Evolutionary conservation across 2,888 invertebrate genomes (phyloP).

Genomic region (Eudemis profundana): DNA sequence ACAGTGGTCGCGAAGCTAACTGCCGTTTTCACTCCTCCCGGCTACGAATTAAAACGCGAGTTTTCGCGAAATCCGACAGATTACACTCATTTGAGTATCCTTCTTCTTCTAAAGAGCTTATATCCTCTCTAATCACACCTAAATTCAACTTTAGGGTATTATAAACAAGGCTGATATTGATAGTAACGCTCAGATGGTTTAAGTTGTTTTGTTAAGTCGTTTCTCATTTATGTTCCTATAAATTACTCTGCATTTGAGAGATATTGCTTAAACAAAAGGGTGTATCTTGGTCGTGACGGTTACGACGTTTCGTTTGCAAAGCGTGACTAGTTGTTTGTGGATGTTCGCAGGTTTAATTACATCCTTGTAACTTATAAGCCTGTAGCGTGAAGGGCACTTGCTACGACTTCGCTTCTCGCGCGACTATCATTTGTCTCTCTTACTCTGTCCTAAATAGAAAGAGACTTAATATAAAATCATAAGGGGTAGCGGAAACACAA

Average conservation of each 20-base stretch:
- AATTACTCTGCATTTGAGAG: background rate
- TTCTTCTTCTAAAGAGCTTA: background rate
- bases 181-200: background rate
- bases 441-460: too few relatives aligned
- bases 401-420: too few relatives aligned
- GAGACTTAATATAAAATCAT: too few relatives aligned
- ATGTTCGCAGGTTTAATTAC: background rate
- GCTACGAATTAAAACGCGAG: conserved; percentile 13
- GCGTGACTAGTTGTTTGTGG: background rate
- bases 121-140: background rate
- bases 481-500: too few relatives aligned
- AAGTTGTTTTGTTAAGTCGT: background rate
- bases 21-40: background rate
- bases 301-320: background rate
- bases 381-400: background rate
- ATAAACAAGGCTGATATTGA: background rate
- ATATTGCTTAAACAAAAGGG: background rate
- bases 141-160: background rate
- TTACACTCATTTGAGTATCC: background rate
- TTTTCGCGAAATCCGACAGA: background rate
- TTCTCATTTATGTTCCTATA: background rate
- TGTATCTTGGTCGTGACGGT: background rate
- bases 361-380: background rate
- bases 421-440: too few relatives aligned
- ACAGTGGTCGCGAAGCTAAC: background rate